Percentiles rank a stretch among this genome's conserved stretches.
These are phyloP conservation scores for Nemurella pictetii DNA, from an alignment of 2,888 invertebrate species.

Conservation along the genomic window DNA sequence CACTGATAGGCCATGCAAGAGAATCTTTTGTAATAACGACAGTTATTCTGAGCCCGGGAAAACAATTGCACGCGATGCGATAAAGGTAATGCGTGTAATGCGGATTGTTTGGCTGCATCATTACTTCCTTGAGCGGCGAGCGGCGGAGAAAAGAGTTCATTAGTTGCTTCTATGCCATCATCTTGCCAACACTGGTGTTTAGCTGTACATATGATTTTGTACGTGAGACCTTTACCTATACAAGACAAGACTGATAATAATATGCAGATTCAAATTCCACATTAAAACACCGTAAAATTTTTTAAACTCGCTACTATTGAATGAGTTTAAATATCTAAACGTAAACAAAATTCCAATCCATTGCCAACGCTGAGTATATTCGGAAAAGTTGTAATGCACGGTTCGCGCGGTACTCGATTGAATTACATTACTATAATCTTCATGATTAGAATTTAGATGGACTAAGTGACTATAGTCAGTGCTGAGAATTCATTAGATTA, in stretches of 20 bases:
- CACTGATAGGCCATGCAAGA: neutral
- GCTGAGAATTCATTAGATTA: too few species aligned
- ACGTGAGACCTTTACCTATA: neutral
- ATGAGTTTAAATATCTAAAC: neutral
- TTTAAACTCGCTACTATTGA: neutral
- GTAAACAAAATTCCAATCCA: neutral
- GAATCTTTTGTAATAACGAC: neutral
- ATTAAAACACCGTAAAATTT: neutral
- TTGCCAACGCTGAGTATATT: neutral
- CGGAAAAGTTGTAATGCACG: neutral
- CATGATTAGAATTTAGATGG: neutral
- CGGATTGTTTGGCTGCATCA: too few species aligned
- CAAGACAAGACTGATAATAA: neutral
- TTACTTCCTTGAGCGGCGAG: neutral
- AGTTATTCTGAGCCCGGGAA: neutral
- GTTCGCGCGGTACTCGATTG: neutral
- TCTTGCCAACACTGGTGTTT: neutral
- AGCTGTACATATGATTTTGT: neutral
- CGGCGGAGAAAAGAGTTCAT: neutral
- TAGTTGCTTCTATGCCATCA: neutral
- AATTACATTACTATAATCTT: neutral
- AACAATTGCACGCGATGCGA: neutral
- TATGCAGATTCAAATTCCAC: neutral
- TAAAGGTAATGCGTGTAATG: neutral
- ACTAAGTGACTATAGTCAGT: too few species aligned